Base-by-base conservation (phyloP, 2,888 invertebrate genomes). In the Apodemia zela region DNA sequence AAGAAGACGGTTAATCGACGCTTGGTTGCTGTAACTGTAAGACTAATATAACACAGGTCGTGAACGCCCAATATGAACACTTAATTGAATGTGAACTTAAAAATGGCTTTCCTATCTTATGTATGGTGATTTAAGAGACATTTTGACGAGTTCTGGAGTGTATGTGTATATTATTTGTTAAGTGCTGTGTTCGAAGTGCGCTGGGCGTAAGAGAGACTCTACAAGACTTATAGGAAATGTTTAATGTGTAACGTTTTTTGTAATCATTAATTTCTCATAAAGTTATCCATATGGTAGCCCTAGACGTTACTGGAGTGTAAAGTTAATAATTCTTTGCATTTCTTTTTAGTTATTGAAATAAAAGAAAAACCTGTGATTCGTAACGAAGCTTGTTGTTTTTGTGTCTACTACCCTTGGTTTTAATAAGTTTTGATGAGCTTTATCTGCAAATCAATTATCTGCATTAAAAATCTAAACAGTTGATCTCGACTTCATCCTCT, bases 1-100 rank as follows among this genome's bases (percentile, higher is more conserved):
- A 97, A 86, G 97, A 97, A 93, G 97, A 97, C 90, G 97, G 97
- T 93, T 97, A 97, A 96, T 81, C 77, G 69, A 62, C 69, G 73
- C 69, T 65, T 61, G 59, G 18, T 68, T 66, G 77, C 76, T 72
- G 72, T 79, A 79, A 77, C 71, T 29, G 74, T 80, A 87, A 85
- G 84, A 85, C 81, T 85, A 85, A 80, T 80, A 85, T 84, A 86
- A 76, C 78, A 78, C 69, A 70, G 77, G 81, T 77, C 77, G 76
- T 77, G 78, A 47, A 83, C 84, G 87, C 87, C 89, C 84, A 72
- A 78, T 74, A 67, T 70, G 77, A 75, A 75, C 71, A 73, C 76
- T 69, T 67, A 67, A 59, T 64, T 67, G 67, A 67, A 63, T 63
- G 69, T 69, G 71, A 69, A 72, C 66, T 66, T 75, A 72, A 75